Conservation (phyloP, 2,797 vertebrate species). For the Scomberomorus guttatus region DNA sequence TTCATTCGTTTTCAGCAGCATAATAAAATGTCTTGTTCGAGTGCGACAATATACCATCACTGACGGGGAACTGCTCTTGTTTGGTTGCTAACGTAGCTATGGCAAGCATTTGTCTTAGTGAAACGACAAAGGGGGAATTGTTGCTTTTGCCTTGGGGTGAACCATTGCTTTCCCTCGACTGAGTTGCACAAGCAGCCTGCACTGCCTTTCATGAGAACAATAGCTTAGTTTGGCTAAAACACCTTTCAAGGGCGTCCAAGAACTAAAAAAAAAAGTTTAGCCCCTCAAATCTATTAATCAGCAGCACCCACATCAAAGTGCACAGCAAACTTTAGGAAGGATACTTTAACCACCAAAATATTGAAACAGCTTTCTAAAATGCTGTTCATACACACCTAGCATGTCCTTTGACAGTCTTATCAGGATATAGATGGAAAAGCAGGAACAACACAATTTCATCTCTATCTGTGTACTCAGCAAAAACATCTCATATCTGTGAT, state of each 20-base stretch:
- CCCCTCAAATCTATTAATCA: conserved; percentile 69
- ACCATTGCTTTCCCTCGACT: conserved; percentile 65
- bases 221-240: conserved; percentile 61
- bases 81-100: conserved; percentile 58
- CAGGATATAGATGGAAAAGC: conserved; percentile 60
- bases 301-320: conserved; percentile 63
- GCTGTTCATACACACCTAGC: conserved; percentile 37
- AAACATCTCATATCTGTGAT: conserved; percentile 73
- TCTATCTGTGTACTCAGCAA: conserved; percentile 75
- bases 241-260: conserved; percentile 72
- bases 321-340: conserved; percentile 47
- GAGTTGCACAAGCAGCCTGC: conserved; percentile 59
- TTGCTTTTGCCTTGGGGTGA: conserved; percentile 72
- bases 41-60: conserved; percentile 61
- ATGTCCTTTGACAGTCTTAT: conserved; percentile 70
- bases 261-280: conserved; percentile 44
- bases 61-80: conserved; percentile 58
- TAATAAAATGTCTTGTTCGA: conserved; percentile 71
- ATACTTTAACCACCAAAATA: conserved; percentile 56
- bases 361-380: conserved; percentile 62
- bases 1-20: conserved; percentile 63
- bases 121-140: conserved; percentile 73
- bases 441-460: conserved; percentile 72
- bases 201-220: conserved; percentile 68
- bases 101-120: conserved; percentile 70